Base-by-base conservation (phyloP, 2,888 invertebrate species). In the Lampropteryx suffumata region DNA sequence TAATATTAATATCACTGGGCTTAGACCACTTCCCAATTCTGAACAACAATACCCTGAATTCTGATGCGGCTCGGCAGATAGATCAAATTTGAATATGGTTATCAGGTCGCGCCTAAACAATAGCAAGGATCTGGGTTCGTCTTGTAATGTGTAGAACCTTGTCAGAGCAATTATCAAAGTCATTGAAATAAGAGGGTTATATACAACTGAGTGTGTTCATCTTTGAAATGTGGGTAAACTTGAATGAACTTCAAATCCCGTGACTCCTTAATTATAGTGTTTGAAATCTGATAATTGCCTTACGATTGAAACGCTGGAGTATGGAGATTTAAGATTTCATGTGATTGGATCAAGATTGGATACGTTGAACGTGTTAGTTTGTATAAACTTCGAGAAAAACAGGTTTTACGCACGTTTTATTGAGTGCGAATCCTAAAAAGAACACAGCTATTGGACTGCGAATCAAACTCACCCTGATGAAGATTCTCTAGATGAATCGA, bases 1-100 rank as follows among this genome's bases (percentile, higher is more conserved):
- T n/a, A n/a, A n/a, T n/a, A n/a, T n/a, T n/a, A n/a, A n/a, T n/a
- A n/a, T n/a, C 3, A 17, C 4, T 17, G 17, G 17, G 17, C 17
- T 3, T 4, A 17, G 17, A 3, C n/a, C n/a, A n/a, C 17, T 24
- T 24, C 5, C 7, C 24, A 24, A 14, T 14, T 4, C 21, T 7
- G 9, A 26, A 5, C 12, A 5, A 13, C 11, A 36, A 24, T 41
- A 32, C n/a, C 21, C 24, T 24, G 1, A 21, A 30, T 21, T 30
- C 14, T 13, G 1, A 35, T 24, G 28, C 17, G 35, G 8, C 2
- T 35, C 28, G 17, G 12, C 17, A 11, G 9, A 28, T 35, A 44
- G 13, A 32, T 42, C 12, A 13, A 21, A 42, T 36, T 49, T 42
- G 32, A 42, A 42, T 42, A 42, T 42, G 30, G 26, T 42, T 49